Base-by-base conservation (phyloP, 2,797 vertebrate species). In the Rhinichthys osculus region DNA sequence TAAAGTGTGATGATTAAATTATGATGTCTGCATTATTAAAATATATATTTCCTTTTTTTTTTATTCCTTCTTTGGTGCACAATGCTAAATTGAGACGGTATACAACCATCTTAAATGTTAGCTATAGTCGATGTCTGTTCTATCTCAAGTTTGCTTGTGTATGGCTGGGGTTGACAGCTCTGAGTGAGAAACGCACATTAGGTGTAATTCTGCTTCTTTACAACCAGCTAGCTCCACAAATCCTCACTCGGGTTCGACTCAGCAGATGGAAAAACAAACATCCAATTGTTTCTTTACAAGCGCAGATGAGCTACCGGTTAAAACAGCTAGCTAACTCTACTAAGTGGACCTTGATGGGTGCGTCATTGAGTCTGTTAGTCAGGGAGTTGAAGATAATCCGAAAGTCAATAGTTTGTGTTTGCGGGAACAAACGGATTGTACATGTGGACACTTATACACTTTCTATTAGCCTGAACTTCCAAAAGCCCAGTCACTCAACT, bases 171-270 rank as follows among this genome's bases (percentile, higher is more conserved):
- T 40, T 84, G 74, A 84, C 83, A 78, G 83, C 74, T 78, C 50
- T n/a, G 38, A 10, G 83, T 78, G 66, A 59, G 50, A 85, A 85
- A 78, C 73, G 17, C 83, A 85, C 52, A 9, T 78, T 78, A 85
- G 54, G 57, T 59, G 33, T n/a, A 69, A 84, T 77, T 78, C n/a
- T 0, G 35, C 19, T 44, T 10, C 38, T 71, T 85, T 85, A 78
- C 50, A 78, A 71, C 35, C 23, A 30, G 33, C 17, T 78, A 78
- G 33, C 35, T 16, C 38, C 44, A 62, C 64, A 85, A 66, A 71
- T 62, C 50, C 66, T 71, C 27, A 16, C 66, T 59, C 64, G 17
- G 30, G 13, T 35, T 74, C 7, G 1, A 8, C 57, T 50, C 27
- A 7, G 44, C 79, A 35, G 42, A 52, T 13, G 42, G 14, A 83